Evolutionary conservation across 2,113 vertebrate genomes (phyloP), one percentile per base, ranked within the genome.

Genomic region (Pomatorhinus ruficollis): DNA sequence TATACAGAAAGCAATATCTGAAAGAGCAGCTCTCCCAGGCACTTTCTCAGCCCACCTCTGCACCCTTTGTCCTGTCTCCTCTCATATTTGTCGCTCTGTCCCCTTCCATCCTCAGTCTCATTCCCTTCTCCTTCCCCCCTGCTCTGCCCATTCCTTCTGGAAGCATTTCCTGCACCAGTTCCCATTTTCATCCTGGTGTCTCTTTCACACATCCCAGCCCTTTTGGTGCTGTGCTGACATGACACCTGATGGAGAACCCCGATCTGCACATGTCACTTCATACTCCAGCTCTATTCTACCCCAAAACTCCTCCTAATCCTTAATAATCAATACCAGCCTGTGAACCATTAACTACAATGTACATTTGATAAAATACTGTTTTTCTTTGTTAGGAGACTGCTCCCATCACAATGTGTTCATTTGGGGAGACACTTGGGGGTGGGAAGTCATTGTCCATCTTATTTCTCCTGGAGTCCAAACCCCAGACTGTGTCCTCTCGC

Each of bases 201-300:
- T 35, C 21, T 60, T 8, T 16, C 30, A 6, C 37, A 10, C 15
- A 33, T 15, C 23, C 54, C 7, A 2, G n/a, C 42, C 8, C n/a
- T 22, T 1, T 0, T 4, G 1, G 35, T 56, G 47, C 13, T 11
- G 2, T 3, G 1, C 31, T 50, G 23, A 11, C 0, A 1, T 3
- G 28, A 21, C 25, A 18, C 35, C 66, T 22, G 37, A n/a, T 40
- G 54, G 59, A 56, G 23, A 25, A 66, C 23, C 54, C 59, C 0
- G 4, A 5, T 56, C 64, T 27, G 20, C 68, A 61, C 64, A 7
- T 30, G 40, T 30, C 80, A n/a, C 54, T 1, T 0, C 50, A 4
- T 22, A 15, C 50, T 89, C 28, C 66, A 49, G 39, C 39, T 88
- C 1, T 18, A 82, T 72, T 50, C 88, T 37, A 71, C 45, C 77